A percentile compares a stretch with the other conserved stretches of the same genome.
phyloP scores from a whole-genome alignment of 2,113 vertebrate genomes.

The Burhinus bistriatus region DNA sequence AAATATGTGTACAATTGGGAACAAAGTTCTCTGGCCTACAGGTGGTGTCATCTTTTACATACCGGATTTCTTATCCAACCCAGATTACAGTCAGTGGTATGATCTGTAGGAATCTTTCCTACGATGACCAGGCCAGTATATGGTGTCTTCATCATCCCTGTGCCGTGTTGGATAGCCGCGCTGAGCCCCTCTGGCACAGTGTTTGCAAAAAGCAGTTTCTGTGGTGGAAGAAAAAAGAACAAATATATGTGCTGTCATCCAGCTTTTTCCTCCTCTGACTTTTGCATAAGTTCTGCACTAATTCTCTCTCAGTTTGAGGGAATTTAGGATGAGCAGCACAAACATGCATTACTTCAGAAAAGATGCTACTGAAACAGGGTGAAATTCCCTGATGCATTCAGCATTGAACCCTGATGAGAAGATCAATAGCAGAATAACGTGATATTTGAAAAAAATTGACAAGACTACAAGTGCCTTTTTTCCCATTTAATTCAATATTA shows the following conservation, averaged over 20 bases:
- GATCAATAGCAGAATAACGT: background rate
- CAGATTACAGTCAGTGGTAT: background rate
- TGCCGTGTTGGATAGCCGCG: fast-evolving
- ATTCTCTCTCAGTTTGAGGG: background rate
- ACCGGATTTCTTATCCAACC: background rate
- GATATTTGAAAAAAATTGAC: background rate
- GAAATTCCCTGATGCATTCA: background rate
- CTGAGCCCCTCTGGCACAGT: background rate
- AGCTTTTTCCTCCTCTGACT: background rate
- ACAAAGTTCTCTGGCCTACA: background rate
- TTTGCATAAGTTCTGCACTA: background rate
- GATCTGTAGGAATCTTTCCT: background rate
- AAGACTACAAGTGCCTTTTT: background rate
- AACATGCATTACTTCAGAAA: background rate
- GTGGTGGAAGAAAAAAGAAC: background rate
- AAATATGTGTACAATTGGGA: background rate
- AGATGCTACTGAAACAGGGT: background rate
- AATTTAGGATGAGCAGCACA: background rate
- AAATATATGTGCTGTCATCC: background rate
- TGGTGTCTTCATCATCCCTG: background rate
- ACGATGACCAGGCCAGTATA: background rate
- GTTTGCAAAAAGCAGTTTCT: background rate
- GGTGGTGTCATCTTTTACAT: background rate
- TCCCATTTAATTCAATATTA: background rate
- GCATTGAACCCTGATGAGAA: background rate